A percentile compares a stretch with the other conserved stretches of the same genome.
These are phyloP conservation scores for Poeciliopsis paucimaculata DNA, from an alignment of 2,797 vertebrate species.

Conservation along the genomic window DNA sequence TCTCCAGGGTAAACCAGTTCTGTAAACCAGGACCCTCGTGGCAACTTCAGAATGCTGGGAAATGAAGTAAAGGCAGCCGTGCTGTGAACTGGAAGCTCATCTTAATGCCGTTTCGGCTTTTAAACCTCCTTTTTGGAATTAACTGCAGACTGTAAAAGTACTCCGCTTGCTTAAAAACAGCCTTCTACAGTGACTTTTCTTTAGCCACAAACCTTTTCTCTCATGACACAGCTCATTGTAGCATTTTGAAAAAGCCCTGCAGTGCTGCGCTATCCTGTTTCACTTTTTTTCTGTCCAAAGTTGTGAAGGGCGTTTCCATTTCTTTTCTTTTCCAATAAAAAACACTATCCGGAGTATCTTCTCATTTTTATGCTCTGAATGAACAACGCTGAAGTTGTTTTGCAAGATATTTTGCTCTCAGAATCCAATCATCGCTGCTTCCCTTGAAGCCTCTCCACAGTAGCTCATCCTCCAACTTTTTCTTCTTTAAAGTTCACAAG, in stretches of 20 bases:
- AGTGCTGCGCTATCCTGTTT: constrained; percentile 72
- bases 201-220: constrained; percentile 61
- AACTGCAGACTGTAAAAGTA: constrained; percentile 38
- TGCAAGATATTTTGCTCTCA: constrained; percentile 44
- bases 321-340: constrained; percentile 79
- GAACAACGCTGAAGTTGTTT: constrained; percentile 61
- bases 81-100: constrained; percentile 3
- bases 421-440: constrained; percentile 18
- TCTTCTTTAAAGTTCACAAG: constrained; percentile 14
- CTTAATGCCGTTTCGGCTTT: constrained; percentile 14
- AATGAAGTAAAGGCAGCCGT: constrained; percentile 28
- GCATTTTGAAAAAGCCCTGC: constrained; percentile 61
- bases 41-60: constrained; percentile 28
- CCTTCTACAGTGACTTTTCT: constrained; percentile 53
- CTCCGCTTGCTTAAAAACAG: constrained; percentile 13
- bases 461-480: background rate
- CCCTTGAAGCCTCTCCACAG: constrained; percentile 4
- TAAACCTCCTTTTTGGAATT: constrained; percentile 33
- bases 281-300: constrained; percentile 71
- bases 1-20: constrained; percentile 43
- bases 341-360: constrained; percentile 74
- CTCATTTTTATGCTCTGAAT: constrained; percentile 66
- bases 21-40: constrained; percentile 29
- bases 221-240: constrained; percentile 71
- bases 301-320: constrained; percentile 80